phyloP scores from a whole-genome alignment of 1,140 invertebrate species.

The Achroia grisella region DNA sequence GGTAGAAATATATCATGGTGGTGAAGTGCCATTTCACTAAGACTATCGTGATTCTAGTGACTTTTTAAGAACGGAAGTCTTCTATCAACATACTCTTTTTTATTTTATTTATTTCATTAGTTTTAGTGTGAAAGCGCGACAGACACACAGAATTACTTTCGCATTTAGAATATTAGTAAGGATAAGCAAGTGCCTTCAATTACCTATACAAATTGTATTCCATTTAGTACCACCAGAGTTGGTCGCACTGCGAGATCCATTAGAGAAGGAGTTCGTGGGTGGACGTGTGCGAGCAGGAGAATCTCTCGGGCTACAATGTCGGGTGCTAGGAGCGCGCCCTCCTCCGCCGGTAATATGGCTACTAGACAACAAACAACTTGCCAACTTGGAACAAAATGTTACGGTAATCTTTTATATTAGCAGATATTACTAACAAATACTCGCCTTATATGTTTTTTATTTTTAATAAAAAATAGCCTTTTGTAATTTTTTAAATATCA shows the following conservation, averaged over 20 bases:
- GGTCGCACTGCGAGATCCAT: constrained; percentile 28
- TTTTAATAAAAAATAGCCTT: too few relatives aligned
- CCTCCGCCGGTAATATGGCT: constrained; percentile 41
- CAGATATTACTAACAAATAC: too few relatives aligned
- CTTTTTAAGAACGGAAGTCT: too few relatives aligned
- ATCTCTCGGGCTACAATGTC: constrained; percentile 36
- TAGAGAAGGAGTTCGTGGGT: constrained; percentile 11
- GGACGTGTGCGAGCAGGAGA: constrained; percentile 33
- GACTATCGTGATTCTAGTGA: too few relatives aligned
- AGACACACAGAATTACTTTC: too few relatives aligned
- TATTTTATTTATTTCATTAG: neutral
- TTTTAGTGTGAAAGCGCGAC: too few relatives aligned
- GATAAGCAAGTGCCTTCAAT: neutral
- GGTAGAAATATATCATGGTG: too few relatives aligned
- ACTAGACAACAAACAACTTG: constrained; percentile 31
- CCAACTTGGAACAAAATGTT: constrained; percentile 42
- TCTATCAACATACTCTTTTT: too few relatives aligned
- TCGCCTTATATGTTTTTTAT: too few relatives aligned
- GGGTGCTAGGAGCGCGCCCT: constrained; percentile 50
- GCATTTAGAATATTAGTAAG: neutral
- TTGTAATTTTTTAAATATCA: too few relatives aligned
- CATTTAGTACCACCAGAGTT: constrained; percentile 46
- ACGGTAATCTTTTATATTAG: constrained; percentile 29
- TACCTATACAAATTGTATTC: neutral
- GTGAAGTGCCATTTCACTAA: too few relatives aligned